Conservation (phyloP, 2,888 invertebrate species). For the Amiota minor region DNA sequence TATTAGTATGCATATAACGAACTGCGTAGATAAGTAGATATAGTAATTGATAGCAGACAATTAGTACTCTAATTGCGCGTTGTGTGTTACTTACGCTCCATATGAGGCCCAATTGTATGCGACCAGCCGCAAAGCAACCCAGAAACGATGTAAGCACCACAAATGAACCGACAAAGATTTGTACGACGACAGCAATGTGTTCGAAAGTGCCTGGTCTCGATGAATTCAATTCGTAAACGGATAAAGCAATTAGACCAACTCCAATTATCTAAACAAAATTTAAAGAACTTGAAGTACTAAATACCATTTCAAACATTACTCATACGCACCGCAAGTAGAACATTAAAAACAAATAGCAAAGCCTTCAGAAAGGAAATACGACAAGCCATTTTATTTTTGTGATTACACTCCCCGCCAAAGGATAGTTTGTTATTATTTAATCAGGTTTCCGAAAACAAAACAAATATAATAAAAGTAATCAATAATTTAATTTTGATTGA, state of each 20-base stretch:
- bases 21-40: conserved; percentile 75
- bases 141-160: conserved; percentile 89
- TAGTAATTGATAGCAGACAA: neutral
- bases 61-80: neutral
- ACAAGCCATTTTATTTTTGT: conserved; percentile 56
- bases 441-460: neutral
- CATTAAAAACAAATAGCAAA: conserved; percentile 62
- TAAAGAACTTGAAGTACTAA: neutral
- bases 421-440: neutral
- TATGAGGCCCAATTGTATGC: conserved; percentile 89
- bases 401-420: neutral
- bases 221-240: conserved; percentile 64
- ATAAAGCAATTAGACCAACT: conserved; percentile 63
- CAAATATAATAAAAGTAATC: neutral
- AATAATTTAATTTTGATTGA: neutral
- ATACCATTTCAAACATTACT: conserved; percentile 38
- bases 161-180: conserved; percentile 80
- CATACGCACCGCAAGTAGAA: conserved; percentile 67
- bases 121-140: conserved; percentile 91
- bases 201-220: conserved; percentile 67
- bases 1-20: conserved; percentile 81
- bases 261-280: conserved; percentile 57
- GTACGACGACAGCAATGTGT: conserved; percentile 65
- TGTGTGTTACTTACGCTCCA: conserved; percentile 79
- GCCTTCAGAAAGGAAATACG: conserved; percentile 61